Evolutionary conservation across 2,797 vertebrate genomes (phyloP).

Genomic region (Mormyrus proboscirostris): DNA sequence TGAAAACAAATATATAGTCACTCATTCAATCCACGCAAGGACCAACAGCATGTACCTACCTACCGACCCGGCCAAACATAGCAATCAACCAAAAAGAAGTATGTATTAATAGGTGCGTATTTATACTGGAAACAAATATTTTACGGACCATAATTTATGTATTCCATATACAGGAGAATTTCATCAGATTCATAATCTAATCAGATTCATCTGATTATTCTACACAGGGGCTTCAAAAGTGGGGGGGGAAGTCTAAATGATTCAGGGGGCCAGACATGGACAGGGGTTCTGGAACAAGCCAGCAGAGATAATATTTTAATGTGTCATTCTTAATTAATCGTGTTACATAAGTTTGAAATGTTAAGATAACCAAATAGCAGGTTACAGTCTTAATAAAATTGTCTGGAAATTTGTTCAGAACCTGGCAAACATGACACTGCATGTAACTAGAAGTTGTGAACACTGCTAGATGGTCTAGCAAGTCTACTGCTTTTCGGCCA

Average conservation of each 20-base stretch:
- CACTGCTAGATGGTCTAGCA: too few species aligned
- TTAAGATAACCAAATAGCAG: background rate
- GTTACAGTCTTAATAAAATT: background rate
- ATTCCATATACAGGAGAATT: background rate
- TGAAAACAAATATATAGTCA: background rate
- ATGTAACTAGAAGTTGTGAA: too few species aligned
- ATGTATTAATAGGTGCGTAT: background rate
- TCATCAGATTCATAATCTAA: background rate
- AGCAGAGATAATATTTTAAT: background rate
- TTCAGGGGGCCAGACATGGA: background rate
- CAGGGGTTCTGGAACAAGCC: background rate
- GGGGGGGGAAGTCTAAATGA: background rate
- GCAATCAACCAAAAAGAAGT: background rate
- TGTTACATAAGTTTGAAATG: background rate
- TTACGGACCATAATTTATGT: background rate
- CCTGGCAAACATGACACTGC: too few species aligned
- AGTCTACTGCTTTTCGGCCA: background rate
- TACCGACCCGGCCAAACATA: background rate
- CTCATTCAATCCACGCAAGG: background rate
- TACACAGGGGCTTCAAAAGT: background rate
- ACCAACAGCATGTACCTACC: background rate
- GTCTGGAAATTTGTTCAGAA: too few species aligned
- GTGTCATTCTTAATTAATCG: background rate
- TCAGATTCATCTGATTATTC: background rate
- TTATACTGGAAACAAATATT: background rate